A percentile compares a stretch with the other conserved stretches of the same genome.
Evolutionary conservation across 2,797 vertebrate genomes (phyloP).

Genomic region (Saxicola maurus): DNA sequence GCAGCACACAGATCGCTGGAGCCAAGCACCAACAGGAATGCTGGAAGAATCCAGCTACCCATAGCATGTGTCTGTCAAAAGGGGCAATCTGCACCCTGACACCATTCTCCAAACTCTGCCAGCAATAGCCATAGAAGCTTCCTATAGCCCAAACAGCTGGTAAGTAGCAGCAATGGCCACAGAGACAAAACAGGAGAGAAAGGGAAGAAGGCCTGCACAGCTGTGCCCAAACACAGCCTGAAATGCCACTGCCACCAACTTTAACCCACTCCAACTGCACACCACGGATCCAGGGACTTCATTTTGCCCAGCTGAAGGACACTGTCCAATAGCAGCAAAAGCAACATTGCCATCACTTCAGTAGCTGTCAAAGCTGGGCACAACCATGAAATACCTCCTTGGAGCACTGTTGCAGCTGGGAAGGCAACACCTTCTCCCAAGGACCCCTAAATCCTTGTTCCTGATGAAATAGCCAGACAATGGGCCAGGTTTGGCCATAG

Average conservation of each 20-base stretch:
- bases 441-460: neutral
- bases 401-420: neutral
- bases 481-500: too few relatives aligned
- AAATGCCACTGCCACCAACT: neutral
- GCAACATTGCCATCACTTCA: neutral
- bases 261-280: neutral
- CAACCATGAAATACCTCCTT: neutral
- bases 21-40: fast-evolving
- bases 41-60: neutral
- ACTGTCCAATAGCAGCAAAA: neutral
- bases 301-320: neutral
- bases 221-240: neutral
- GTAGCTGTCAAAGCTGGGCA: neutral
- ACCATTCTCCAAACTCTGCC: neutral
- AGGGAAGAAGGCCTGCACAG: neutral
- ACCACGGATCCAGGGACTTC: fast-evolving
- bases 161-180: neutral
- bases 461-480: neutral
- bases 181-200: neutral
- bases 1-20: neutral
- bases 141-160: neutral
- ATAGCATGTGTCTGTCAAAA: neutral
- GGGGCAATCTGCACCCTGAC: neutral
- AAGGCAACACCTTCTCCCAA: neutral
- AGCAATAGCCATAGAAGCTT: neutral